Base-by-base conservation (phyloP, 1,140 invertebrate species). In the Heliconius eleuchia region DNA sequence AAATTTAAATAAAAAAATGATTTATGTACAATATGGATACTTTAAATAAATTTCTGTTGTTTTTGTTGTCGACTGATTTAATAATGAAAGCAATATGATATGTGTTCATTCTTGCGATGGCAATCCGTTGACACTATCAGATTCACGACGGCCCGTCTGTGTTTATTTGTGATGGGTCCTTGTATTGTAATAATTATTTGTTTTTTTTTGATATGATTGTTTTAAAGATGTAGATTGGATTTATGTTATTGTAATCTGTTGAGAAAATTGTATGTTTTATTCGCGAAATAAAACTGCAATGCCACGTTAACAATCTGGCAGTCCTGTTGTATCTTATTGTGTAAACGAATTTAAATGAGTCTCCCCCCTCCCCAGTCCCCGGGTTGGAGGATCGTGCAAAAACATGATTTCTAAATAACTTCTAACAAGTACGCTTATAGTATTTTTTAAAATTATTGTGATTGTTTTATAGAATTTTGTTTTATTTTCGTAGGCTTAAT, bases 11-110 rank as follows among this genome's bases (percentile, higher is more conserved):
- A 39, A 76, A 76, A 46, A 16, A 30, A 5, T 66, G 5, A 66
- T 66, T 66, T 66, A 30, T 66, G 23, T 16, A 30, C 60, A 27
- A 16, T 57, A 23, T 57, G 55, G 42, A 66, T 30, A 19, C 27
- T 8, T 11, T 66, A 16, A 66, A 13, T 23, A 27, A 66, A 27
- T 66, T 66, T 16, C 3, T n/a, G 11, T 37, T 71, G 19, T 76
- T 46, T 50, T 30, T 37, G 18, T 77, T 73, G 6, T 70, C 18
- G 37, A 78, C 77, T 78, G 13, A 46, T 46, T 4, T 4, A 9
- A 16, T 4, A 52, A 78, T 74, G 50, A 82, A 75, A 82, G 81
- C 78, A 82, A 82, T 82, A 82, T 79, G 71, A 73, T 52, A 77
- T 79, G 81, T 82, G 75, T 82, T 82, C 81, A 76, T 76, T 74